These are phyloP conservation scores for Cottoperca gobio DNA, from an alignment of 2,797 vertebrate genomes.

Conservation along the genomic window DNA sequence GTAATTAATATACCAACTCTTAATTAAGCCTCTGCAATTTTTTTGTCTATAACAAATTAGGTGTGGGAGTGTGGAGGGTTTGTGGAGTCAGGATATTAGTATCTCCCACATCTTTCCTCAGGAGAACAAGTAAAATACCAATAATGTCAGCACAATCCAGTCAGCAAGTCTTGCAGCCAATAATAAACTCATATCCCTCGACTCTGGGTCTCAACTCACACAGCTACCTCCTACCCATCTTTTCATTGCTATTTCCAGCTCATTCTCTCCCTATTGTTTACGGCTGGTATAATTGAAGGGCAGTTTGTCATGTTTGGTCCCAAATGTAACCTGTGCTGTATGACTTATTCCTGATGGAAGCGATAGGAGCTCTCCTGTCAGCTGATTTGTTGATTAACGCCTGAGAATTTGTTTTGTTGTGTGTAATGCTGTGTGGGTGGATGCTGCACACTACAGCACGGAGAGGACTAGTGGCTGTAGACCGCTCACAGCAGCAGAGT, in stretches of 20 bases:
- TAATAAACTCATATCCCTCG: conserved; percentile 83
- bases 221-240: conserved; percentile 67
- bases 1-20: conserved; percentile 83
- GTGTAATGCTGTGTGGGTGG: conserved; percentile 53
- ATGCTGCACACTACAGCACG: conserved; percentile 37
- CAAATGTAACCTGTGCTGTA: conserved; percentile 49
- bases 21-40: conserved; percentile 82
- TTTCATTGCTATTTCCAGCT: conserved; percentile 71
- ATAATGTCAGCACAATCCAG: conserved; percentile 85
- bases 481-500: conserved; percentile 60
- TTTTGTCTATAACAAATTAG: conserved; percentile 81
- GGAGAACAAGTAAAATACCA: conserved; percentile 83
- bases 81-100: conserved; percentile 83
- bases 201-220: conserved; percentile 78
- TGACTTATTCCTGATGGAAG: conserved; percentile 54
- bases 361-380: conserved; percentile 51
- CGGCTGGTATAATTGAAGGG: conserved; percentile 66
- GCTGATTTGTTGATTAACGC: conserved; percentile 68
- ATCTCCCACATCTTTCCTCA: conserved; percentile 75
- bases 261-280: conserved; percentile 61
- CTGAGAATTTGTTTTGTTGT: conserved; percentile 43
- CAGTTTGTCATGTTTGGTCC: conserved; percentile 59
- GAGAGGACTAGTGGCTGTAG: conserved; percentile 26
- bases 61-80: conserved; percentile 65
- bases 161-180: conserved; percentile 84